Evolutionary conservation across 64 coral and sea anemone species (phyloP), one percentile per base, ranked within the genome.

Genomic region (Pocillopora damicornis): DNA sequence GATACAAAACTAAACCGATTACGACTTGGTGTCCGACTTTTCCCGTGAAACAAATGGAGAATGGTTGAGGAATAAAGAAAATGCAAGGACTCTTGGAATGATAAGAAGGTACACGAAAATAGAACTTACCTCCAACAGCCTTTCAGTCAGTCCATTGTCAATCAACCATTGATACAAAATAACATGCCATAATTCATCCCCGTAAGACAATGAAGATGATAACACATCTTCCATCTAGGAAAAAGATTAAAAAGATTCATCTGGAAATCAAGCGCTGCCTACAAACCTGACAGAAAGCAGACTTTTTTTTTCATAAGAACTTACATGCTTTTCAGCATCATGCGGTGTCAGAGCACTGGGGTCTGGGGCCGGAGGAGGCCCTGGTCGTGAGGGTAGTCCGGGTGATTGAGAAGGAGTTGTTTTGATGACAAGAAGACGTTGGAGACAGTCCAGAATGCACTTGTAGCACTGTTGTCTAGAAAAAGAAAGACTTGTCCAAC

Each of bases 161-260:
- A 99, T 99, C 58, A 99, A 62, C 97, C 97, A 99, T 10, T 94
- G 85, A 80, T 95, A 99, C 66, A 99, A 60, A 73, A 78, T 90
- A 7, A 95, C 82, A 60, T 95, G 93, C 93, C 90, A 99, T 13
- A 99, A 73, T 59, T 99, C 97, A 89, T 99, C 97, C 37, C 83
- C 68, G 18, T 91, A 99, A 11, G 90, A 63, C 67, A 99, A 72
- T 5, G 97, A 91, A 77, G 82, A 80, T 9, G 85, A 89, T 14
- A 99, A 81, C 15, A 94, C 88, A 37, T 78, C 81, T 67, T 99
- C 97, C 91, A 99, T 89, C 97, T 99, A 63, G 45, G 62, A 82
- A 1, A 26, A 23, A 75, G 61, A 60, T 15, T 16, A 77, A 59
- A 69, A 15, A 11, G 45, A 4, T 13, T 18, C 17, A 45, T 20